Base-by-base conservation (phyloP, 2,888 invertebrate genomes). In the Tachina grossa region DNA sequence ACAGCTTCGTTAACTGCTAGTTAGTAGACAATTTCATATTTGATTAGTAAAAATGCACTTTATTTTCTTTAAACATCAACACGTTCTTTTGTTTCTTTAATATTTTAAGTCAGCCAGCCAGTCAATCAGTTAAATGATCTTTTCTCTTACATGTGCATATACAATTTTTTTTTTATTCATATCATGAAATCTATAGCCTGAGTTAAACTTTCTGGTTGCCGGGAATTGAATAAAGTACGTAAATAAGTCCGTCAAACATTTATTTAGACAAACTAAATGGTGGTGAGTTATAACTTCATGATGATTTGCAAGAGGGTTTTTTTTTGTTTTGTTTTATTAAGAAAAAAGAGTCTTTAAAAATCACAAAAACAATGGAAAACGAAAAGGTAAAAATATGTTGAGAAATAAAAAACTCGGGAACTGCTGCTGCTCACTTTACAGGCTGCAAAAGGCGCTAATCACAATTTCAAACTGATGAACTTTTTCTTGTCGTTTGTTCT, bases 401-500 rank as follows among this genome's bases (percentile, higher is more conserved):
- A 55, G 14, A 49, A 81, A n/a, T n/a, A n/a, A 71, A 61, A 41
- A 31, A 45, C 22, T 75, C 2, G 19, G 14, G 13, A 41, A 47
- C 19, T 53, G 63, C 31, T 31, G 41, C 19, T 53, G 63, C 47
- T 74, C 81, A 69, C 69, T 77, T 22, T 39, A 45, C 47, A 43
- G 68, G 45, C 85, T 87, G 86, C 78, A 85, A 65, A 86, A 88
- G 88, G 88, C 87, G 88, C 88, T 88, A 88, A 88, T 88, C 88
- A 88, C 81, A 85, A 78, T 85, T 87, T 75, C 51, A 77, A 49
- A 69, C 61, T 41, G 59, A 43, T 75, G 75, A 63, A 66, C 39
- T 80, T 75, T 75, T 78, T 81, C 69, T 49, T 59, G 74, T 47
- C 51, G 22, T 63, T 63, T 78, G 9, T 69, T 76, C 39, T 66